phyloP scores from a whole-genome alignment of 2,113 vertebrate species.

The Haemorhous mexicanus region DNA sequence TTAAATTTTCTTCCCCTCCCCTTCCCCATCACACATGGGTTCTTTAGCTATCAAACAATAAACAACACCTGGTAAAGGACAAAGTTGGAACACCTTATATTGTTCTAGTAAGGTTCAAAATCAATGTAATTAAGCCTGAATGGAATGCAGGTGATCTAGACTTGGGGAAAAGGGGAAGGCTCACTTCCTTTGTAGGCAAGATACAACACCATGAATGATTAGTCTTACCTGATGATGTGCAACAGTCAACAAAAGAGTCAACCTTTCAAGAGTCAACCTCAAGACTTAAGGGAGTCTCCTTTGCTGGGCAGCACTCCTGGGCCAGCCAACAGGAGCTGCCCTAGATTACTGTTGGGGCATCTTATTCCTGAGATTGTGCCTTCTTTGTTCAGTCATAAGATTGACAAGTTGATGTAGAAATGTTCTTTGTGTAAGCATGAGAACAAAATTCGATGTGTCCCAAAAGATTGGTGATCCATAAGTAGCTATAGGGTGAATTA shows the following conservation, averaged over 20 bases:
- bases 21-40: not conserved
- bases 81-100: not conserved
- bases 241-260: not conserved
- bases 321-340: not conserved
- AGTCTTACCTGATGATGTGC: not conserved
- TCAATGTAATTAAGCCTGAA: not conserved
- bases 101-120: not conserved
- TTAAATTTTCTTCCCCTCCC: rapidly evolving
- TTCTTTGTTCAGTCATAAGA: not conserved
- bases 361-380: not conserved
- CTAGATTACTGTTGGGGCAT: not conserved
- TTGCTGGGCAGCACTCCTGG: not conserved
- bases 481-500: not conserved
- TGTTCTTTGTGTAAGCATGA: not conserved
- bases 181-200: not conserved
- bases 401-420: not conserved
- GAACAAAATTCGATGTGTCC: not conserved
- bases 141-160: not conserved
- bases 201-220: not conserved
- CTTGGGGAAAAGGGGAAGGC: not conserved
- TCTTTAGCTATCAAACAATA: not conserved
- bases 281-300: not conserved
- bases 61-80: not conserved
- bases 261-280: not conserved
- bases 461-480: not conserved